Base-by-base conservation (phyloP, 2,888 invertebrate genomes). In the Leucoma salicis region DNA sequence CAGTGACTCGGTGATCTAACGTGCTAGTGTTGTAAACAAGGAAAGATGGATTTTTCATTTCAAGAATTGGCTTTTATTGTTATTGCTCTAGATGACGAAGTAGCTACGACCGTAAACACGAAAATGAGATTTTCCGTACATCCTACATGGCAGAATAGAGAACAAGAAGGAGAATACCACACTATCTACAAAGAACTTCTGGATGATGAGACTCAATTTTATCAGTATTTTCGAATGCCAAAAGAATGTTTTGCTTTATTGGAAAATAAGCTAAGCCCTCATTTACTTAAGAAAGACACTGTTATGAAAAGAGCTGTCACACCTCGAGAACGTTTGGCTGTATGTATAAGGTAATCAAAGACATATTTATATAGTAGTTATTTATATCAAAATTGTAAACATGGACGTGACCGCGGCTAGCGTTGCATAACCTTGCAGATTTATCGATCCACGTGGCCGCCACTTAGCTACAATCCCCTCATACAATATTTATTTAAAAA, bases 101-200 rank as follows among this genome's bases (percentile, higher is more conserved):
- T 45, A 39, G n/a, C n/a, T n/a, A n/a, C n/a, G n/a, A n/a, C n/a
- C n/a, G n/a, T n/a, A n/a, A n/a, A n/a, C n/a, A n/a, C n/a, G n/a
- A n/a, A n/a, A n/a, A n/a, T n/a, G n/a, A n/a, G n/a, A n/a, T n/a
- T n/a, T n/a, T n/a, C 14, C 11, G 18, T 7, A 34, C 18, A 50
- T 50, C 31, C 41, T 41, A 32, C 40, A 46, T 7, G 4, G 4
- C 43, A 50, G 40, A 14, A 46, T 49, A 40, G 43, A 35, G 46
- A 49, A 46, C 39, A 41, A 3, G 38, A 49, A 49, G 49, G 43
- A 42, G 42, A 52, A 44, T 52, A 49, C 41, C 46, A 46, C 46
- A 50, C 44, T 34, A 36, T 50, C 28, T 46, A 31, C 18, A 50
- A 39, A 43, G 38, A 46, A 34, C 41, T 31, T 31, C 18, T 38